Evolutionary conservation across 2,113 vertebrate genomes (phyloP).

Genomic region (Pollimyrus isidori): DNA sequence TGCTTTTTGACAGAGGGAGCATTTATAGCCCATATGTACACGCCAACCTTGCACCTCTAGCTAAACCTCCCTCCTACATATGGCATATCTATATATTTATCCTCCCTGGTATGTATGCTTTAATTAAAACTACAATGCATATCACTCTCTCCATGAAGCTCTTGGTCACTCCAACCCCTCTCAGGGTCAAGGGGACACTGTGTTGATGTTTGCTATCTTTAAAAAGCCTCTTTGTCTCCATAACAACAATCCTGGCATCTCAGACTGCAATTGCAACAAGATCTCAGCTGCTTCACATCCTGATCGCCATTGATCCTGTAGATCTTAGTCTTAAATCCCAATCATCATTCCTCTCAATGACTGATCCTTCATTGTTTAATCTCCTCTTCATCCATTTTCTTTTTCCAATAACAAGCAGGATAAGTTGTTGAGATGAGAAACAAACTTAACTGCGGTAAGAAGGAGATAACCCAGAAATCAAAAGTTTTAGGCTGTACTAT

Average conservation of each 20-base stretch:
- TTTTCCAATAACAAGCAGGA: not conserved
- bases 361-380: not conserved
- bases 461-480: not conserved
- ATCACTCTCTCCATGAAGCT: not conserved
- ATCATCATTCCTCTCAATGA: not conserved
- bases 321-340: not conserved
- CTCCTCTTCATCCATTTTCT: not conserved
- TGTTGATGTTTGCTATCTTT: not conserved
- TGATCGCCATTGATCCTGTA: not conserved
- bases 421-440: not conserved
- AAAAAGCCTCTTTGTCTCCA: not conserved
- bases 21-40: not conserved
- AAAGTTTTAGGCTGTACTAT: not conserved
- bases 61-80: not conserved
- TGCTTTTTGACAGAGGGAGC: not conserved
- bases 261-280: not conserved
- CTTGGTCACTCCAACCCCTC: not conserved
- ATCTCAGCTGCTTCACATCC: not conserved
- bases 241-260: not conserved
- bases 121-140: not conserved
- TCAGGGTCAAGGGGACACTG: not conserved
- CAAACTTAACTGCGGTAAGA: not conserved
- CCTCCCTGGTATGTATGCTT: not conserved
- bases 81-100: not conserved
- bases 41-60: not conserved